Base-by-base conservation (phyloP, 1,140 invertebrate genomes). In the Babylonia areolata region DNA sequence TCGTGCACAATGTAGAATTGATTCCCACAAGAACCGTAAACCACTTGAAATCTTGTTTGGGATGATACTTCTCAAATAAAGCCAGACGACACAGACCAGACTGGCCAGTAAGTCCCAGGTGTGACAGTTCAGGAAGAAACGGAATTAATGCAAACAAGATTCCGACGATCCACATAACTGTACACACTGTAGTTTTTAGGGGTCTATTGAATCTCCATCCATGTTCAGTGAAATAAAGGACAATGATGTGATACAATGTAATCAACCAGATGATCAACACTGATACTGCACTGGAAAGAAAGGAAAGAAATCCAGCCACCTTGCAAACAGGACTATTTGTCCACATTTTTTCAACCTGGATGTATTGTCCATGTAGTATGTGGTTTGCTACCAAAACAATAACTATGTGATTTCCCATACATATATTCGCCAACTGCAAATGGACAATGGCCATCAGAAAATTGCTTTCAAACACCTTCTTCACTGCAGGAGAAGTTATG, bases 241-340 rank as follows among this genome's bases (percentile, higher is more conserved):
- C 88, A 1, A 91, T 37, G 54, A 91, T 88, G 15, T 91, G 80
- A 77, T 93, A 91, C 15, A 91, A 17, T 1, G 93, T 91, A 3
- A 93, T 92, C 0, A 92, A 75, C 37, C 84, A 87, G 0, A 93
- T 85, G 75, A 90, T 90, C 77, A 90, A 78, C 23, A 89, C 88
- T 1, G 91, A 92, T 3, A 87, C 84, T 58, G 92, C 90, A 54
- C 86, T 90, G 17, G 91, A 92, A 17, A 92, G 64, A 3, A 88
- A 88, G 17, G 89, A 86, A 15, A 92, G 51, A 37, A 92, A 88
- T 2, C 91, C 92, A 20, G 91, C 90, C 23, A 90, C 2, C 64
- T 87, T 84, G 81, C 92, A 93, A 1, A 79, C 33, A 0, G 1
- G 28, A 51, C 92, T 90, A 15, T 85, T 54, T 28, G 85, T 88